These are phyloP conservation scores for Palythoa heliodiscus DNA, from an alignment of 92 coral and sea anemone species.

Conservation along the genomic window DNA sequence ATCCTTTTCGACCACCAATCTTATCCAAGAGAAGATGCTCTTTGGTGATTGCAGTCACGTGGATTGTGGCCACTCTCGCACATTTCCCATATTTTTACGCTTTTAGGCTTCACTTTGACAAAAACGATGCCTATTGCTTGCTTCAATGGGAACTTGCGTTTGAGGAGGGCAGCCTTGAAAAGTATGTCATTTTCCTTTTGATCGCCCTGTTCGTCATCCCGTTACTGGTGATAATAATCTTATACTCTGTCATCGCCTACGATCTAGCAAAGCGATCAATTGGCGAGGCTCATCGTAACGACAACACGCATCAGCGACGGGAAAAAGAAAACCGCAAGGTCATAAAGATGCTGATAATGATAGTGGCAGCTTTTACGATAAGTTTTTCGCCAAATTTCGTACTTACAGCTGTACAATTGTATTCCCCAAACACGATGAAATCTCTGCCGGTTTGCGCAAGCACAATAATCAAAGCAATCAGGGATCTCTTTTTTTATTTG, in stretches of 20 bases:
- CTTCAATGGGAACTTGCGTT: conserved; percentile 17
- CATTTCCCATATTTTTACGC: conserved; percentile 28
- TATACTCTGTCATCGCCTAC: conserved; percentile 39
- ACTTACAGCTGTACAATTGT: not conserved
- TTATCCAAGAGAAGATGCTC: conserved; percentile 31
- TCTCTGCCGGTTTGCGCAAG: not conserved
- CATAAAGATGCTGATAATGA: not conserved
- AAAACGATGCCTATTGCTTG: not conserved
- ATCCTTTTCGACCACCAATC: conserved; percentile 18
- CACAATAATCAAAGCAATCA: not conserved
- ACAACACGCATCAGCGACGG: conserved; percentile 1
- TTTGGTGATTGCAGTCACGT: not conserved
- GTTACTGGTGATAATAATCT: not conserved
- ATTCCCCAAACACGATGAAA: not conserved
- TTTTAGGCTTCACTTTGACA: not conserved
- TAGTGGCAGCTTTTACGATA: not conserved
- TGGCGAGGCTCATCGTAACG: not conserved
- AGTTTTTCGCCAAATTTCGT: conserved; percentile 10
- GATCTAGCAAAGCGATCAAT: conserved; percentile 16
- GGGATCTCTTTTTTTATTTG: not conserved
- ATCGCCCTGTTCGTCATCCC: conserved; percentile 2
- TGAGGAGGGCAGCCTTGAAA: not conserved
- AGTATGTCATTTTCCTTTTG: not conserved
- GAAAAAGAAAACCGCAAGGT: conserved; percentile 30
- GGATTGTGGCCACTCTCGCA: not conserved